Evolutionary conservation across 1,140 invertebrate genomes (phyloP).

Genomic region (Drosophila lowei): DNA sequence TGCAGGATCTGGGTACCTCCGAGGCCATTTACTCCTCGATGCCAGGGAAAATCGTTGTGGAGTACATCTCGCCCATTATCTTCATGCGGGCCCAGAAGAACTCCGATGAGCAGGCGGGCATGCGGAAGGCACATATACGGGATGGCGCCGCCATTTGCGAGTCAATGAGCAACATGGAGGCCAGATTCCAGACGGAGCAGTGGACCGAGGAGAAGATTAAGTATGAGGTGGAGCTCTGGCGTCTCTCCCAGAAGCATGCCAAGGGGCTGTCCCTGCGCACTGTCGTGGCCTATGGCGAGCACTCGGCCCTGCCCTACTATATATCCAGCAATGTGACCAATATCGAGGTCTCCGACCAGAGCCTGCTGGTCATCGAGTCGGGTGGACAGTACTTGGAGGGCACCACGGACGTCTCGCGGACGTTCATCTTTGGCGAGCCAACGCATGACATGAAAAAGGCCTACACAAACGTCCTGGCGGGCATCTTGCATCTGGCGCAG

Average conservation of each 20-base stretch:
- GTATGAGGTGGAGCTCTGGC: constrained; percentile 86
- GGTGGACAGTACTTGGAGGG: constrained; percentile 93
- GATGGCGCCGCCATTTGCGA: constrained; percentile 96
- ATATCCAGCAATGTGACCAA: constrained; percentile 90
- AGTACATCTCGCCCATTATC: constrained; percentile 89
- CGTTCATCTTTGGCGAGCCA: constrained; percentile 93
- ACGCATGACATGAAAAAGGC: constrained; percentile 89
- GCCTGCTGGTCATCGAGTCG: constrained; percentile 88
- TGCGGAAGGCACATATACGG: constrained; percentile 92
- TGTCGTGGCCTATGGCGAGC: constrained; percentile 93
- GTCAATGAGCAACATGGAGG: constrained; percentile 93
- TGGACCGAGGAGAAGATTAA: constrained; percentile 89
- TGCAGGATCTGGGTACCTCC: constrained; percentile 89
- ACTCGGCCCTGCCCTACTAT: constrained; percentile 97
- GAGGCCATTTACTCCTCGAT: constrained; percentile 89
- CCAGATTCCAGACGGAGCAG: constrained; percentile 83
- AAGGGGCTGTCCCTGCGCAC: constrained; percentile 92
- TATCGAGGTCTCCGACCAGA: constrained; percentile 87
- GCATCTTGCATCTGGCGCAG: constrained; percentile 89
- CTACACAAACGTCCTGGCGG: constrained; percentile 95
- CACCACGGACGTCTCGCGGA: constrained; percentile 96
- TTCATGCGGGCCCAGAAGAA: constrained; percentile 94
- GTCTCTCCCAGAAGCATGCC: constrained; percentile 88
- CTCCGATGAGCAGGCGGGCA: constrained; percentile 91
- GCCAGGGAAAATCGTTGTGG: constrained; percentile 85